Conservation (phyloP, 1,140 invertebrate species). For the Drosophila sulfurigaster region DNA sequence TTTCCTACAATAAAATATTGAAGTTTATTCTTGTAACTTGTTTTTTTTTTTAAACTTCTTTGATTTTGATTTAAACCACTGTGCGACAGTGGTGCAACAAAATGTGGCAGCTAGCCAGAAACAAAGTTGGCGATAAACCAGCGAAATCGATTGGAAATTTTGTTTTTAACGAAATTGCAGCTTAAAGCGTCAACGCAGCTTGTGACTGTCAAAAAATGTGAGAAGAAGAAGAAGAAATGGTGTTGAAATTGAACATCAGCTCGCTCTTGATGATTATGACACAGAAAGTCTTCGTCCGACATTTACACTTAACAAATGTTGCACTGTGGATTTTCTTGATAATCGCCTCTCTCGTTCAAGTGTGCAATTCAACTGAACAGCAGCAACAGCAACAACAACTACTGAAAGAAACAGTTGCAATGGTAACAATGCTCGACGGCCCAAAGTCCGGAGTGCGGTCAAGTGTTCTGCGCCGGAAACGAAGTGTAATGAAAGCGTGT, state of each 20-base stretch:
- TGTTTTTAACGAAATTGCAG: constrained; percentile 84
- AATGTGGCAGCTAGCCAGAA: constrained; percentile 57
- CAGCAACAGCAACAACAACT: constrained; percentile 12
- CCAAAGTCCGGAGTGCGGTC: constrained; percentile 19
- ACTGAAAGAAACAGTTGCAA: constrained; percentile 62
- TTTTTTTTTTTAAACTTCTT: background rate
- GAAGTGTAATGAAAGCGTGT: constrained; percentile 83
- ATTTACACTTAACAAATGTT: constrained; percentile 33
- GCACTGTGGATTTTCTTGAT: constrained; percentile 59
- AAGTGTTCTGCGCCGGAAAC: constrained; percentile 68
- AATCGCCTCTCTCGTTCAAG: constrained; percentile 62
- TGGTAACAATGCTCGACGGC: constrained; percentile 70
- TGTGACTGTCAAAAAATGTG: constrained; percentile 42
- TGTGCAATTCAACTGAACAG: constrained; percentile 65
- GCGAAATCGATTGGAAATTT: constrained; percentile 83
- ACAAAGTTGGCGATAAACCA: constrained; percentile 83
- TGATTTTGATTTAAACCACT: constrained; percentile 6
- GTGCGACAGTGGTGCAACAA: constrained; percentile 27
- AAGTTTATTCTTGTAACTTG: background rate
- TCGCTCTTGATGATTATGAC: constrained; percentile 65
- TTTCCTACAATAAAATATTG: background rate
- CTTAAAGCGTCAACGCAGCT: constrained; percentile 81
- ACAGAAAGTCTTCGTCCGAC: constrained; percentile 34
- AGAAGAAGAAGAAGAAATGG: background rate
- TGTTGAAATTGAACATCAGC: constrained; percentile 45